Base-by-base conservation (phyloP, 1,140 invertebrate species). In the Doryteuthis pealeii region DNA sequence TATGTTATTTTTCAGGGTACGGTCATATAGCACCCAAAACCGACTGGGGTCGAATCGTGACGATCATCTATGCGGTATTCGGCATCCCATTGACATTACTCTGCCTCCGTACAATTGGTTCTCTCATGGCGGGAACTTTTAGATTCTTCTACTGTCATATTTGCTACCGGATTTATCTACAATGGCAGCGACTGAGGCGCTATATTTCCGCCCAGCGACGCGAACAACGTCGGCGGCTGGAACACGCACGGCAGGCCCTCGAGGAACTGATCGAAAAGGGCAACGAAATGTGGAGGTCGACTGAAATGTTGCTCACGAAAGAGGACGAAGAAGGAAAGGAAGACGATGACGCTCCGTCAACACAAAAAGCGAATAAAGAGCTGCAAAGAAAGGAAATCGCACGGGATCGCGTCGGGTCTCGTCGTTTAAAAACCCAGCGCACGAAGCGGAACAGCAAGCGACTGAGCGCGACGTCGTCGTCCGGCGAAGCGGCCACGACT, bases 71-170 rank as follows among this genome's bases (percentile, higher is more conserved):
- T 88, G 96, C 96, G 0, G 95, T 98, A 54, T 92, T 96, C 66
- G 96, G 97, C 18, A 97, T 99, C 91, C 97, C 97, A 0, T 88
- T 99, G 30, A 97, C 97, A 86, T 91, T 99, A 66, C 90, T 98
- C 8, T 90, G 89, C 82, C 89, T 98, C 30, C 95, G 94, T 70
- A 98, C 97, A 88, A 96, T 98, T 83, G 96, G 96, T 62, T 94
- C 97, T 87, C 92, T 98, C 72, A 90, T 99, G 86, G 96, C 96
- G 4, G 93, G 94, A 82, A 95, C 94, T 81, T 98, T 98, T 89
- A 96, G 97, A 87, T 97, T 78, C 35, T 49, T 82, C 43, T 82
- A 82, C 71, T 74, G 75, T 35, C 74, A 76, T 49, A 76, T 68
- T 33, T 68, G 66, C 28, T 68, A 68, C 28, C 30, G 31, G 10